phyloP scores from a whole-genome alignment of 2,113 vertebrate genomes.

The Abramis brama region DNA sequence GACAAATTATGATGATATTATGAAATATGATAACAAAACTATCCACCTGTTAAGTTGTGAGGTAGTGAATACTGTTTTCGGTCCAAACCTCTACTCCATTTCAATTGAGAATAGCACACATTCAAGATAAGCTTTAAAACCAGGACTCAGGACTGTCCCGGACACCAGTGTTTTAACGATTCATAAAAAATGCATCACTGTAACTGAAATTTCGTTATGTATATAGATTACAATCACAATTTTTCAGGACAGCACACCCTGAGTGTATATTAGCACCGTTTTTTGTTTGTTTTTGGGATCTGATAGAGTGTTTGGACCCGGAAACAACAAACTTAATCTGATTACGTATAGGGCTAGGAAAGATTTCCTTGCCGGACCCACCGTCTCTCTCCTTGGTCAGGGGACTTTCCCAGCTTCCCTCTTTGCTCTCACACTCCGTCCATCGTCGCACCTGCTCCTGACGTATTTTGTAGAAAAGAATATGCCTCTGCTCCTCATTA shows the following conservation, averaged over 20 bases:
- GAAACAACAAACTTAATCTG: background rate
- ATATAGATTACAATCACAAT: no score
- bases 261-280: background rate
- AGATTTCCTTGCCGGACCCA: background rate
- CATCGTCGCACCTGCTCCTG: constrained; percentile 85
- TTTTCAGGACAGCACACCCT: background rate
- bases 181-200: no score
- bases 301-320: background rate
- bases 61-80: background rate
- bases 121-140: no score
- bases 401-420: background rate
- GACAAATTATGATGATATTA: no score
- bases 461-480: constrained; percentile 86
- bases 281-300: background rate
- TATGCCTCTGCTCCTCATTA: constrained; percentile 65
- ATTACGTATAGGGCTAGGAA: background rate
- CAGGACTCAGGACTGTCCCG: background rate
- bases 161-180: no score
- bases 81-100: background rate
- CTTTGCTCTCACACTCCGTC: constrained; percentile 71
- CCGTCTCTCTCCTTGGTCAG: background rate
- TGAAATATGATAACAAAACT: no score
- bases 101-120: background rate
- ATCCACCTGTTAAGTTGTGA: background rate
- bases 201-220: no score